A percentile compares a stretch with the other conserved stretches of the same genome.
Evolutionary conservation across 2,888 invertebrate genomes (phyloP).

Genomic region (Dicyrtoma fusca): DNA sequence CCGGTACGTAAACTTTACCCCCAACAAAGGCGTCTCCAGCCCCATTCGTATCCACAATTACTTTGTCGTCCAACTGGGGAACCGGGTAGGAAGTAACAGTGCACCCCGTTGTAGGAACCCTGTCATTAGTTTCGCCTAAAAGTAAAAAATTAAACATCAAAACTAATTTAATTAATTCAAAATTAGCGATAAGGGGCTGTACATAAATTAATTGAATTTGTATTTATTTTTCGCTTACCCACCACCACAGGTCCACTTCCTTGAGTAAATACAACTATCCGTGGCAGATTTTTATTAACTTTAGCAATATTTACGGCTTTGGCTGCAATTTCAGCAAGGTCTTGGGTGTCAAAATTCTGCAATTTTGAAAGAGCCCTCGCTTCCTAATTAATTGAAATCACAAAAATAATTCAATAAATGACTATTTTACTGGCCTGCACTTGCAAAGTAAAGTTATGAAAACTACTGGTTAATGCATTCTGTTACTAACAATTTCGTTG

Average conservation of each 20-base stretch:
- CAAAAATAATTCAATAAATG: not conserved
- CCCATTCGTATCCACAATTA: not conserved
- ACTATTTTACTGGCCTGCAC: too few relatives aligned
- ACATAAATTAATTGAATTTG: constrained; percentile 72
- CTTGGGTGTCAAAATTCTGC: constrained; percentile 72
- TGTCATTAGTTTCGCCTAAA: too few relatives aligned
- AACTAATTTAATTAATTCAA: too few relatives aligned
- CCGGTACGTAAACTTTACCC: constrained; percentile 78
- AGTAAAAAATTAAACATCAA: constrained; percentile 64
- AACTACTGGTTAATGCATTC: constrained; percentile 3
- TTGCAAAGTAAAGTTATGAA: too few relatives aligned
- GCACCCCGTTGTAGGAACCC: not conserved
- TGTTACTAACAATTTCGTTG: constrained; percentile 75
- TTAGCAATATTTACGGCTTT: constrained; percentile 63
- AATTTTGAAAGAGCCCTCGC: constrained; percentile 81
- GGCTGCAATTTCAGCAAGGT: constrained; percentile 80
- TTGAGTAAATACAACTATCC: too few relatives aligned
- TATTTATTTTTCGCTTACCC: constrained; percentile 64
- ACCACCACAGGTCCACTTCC: constrained; percentile 58
- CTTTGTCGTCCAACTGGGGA: constrained; percentile 1
- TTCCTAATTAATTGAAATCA: constrained; percentile 71
- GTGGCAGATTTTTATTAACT: too few relatives aligned
- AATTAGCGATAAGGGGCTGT: constrained; percentile 75
- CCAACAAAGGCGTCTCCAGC: not conserved
- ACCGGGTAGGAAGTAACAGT: not conserved